These are phyloP conservation scores for Deroplatys truncata DNA, from an alignment of 2,888 invertebrate species.

Conservation along the genomic window DNA sequence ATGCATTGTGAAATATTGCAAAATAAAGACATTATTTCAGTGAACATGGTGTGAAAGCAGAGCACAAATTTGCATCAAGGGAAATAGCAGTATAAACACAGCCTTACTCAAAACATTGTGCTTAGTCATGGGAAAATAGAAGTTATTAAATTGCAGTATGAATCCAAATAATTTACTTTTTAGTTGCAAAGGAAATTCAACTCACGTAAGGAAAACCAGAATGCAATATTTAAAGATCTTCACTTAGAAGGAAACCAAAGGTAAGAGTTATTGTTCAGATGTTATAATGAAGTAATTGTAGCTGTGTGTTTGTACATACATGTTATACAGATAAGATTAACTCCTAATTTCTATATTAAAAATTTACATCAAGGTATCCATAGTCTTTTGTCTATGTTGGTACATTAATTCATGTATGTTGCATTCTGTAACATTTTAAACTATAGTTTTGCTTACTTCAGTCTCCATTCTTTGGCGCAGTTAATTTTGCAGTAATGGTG, in stretches of 20 bases:
- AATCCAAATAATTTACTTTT: not conserved
- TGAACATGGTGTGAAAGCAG: not conserved
- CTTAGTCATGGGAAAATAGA: not conserved
- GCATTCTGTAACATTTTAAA: too few species aligned
- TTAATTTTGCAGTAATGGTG: too few species aligned
- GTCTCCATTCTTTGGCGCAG: too few species aligned
- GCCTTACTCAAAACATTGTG: not conserved
- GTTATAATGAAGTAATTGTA: not conserved
- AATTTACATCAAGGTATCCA: too few species aligned
- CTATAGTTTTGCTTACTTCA: too few species aligned
- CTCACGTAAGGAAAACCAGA: not conserved
- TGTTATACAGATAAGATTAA: too few species aligned
- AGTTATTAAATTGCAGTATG: not conserved
- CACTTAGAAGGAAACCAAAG: not conserved
- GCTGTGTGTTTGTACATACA: too few species aligned
- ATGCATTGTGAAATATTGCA: not conserved
- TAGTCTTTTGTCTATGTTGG: too few species aligned
- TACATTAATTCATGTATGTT: too few species aligned
- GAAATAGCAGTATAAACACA: not conserved
- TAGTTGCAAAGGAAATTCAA: not conserved
- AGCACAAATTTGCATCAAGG: not conserved
- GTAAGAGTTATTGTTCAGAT: not conserved
- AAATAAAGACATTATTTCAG: not conserved
- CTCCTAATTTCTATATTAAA: too few species aligned
- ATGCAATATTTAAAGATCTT: not conserved